A percentile compares a stretch with the other conserved stretches of the same genome.
phyloP scores from a whole-genome alignment of 2,797 vertebrate genomes.

The Pangasius djambal region DNA sequence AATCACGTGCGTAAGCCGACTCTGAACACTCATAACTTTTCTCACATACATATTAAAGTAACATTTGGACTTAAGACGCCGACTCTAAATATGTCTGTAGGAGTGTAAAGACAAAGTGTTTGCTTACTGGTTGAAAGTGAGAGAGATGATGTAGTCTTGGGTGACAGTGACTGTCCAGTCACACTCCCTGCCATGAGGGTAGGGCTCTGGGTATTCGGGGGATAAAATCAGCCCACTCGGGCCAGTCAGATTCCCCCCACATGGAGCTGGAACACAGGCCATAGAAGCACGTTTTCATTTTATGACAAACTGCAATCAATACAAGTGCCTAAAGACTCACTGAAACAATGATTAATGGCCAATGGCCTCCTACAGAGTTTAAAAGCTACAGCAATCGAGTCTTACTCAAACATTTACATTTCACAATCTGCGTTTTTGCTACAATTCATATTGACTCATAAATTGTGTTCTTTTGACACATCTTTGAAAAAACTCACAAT shows the following conservation, averaged over 20 bases:
- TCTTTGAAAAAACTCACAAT: background rate
- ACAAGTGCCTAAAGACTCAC: background rate
- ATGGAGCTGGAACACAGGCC: constrained; percentile 81
- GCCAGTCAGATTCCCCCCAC: constrained; percentile 90
- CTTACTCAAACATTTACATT: background rate
- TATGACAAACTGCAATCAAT: constrained; percentile 5
- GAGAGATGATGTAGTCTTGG: constrained; percentile 91
- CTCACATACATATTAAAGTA: background rate
- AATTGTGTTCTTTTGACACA: background rate
- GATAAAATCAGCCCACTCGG: constrained; percentile 93
- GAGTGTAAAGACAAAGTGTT: background rate
- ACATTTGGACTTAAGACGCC: background rate
- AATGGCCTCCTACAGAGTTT: background rate
- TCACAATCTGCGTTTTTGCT: background rate
- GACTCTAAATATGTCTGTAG: background rate
- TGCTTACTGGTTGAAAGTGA: constrained; percentile 90
- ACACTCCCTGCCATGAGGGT: constrained; percentile 93
- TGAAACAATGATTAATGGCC: background rate
- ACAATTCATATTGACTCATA: background rate
- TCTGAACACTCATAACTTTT: background rate
- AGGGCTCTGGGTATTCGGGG: constrained; percentile 94
- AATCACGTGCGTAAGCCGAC: background rate
- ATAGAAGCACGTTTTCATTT: constrained; percentile 2
- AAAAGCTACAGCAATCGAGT: background rate
- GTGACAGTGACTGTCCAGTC: constrained; percentile 94